Conservation (phyloP, 1,140 invertebrate species). For the Trichonephila clavata region DNA sequence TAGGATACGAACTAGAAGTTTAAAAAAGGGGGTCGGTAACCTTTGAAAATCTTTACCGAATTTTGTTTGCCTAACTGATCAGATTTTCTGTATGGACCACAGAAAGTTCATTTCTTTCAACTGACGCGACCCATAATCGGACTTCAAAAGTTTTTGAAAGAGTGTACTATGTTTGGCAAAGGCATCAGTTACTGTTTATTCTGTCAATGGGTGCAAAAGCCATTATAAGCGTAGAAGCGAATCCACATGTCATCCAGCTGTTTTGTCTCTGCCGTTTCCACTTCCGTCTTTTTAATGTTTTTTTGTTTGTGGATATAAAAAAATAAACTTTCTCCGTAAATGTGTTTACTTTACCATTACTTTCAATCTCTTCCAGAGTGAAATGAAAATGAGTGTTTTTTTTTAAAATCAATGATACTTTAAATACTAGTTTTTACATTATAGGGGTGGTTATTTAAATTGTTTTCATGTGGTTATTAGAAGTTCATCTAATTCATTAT, state of each 20-base stretch:
- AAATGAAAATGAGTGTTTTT: neutral
- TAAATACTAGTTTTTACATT: no score
- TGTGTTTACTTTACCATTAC: neutral
- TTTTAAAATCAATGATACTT: no score
- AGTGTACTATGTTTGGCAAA: neutral
- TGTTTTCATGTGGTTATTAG: no score
- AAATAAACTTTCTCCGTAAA: neutral
- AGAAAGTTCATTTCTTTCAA: neutral
- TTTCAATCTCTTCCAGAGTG: neutral
- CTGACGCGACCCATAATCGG: neutral
- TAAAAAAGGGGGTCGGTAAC: no score
- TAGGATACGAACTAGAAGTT: no score
- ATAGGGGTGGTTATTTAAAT: no score
- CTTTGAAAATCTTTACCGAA: no score
- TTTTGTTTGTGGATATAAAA: neutral
- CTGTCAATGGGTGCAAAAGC: slow-evolving; percentile 1
- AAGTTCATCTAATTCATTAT: no score
- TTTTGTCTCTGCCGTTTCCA: neutral
- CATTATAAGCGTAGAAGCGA: neutral
- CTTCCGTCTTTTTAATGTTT: neutral
- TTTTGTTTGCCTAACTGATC: neutral
- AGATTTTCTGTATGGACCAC: neutral
- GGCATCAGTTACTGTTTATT: neutral
- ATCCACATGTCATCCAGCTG: slow-evolving; percentile 14
- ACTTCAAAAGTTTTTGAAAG: neutral